phyloP scores from a whole-genome alignment of 30 jellyfish, hydroid and myxozoan genomes.

The Cassiopea xamachana region DNA sequence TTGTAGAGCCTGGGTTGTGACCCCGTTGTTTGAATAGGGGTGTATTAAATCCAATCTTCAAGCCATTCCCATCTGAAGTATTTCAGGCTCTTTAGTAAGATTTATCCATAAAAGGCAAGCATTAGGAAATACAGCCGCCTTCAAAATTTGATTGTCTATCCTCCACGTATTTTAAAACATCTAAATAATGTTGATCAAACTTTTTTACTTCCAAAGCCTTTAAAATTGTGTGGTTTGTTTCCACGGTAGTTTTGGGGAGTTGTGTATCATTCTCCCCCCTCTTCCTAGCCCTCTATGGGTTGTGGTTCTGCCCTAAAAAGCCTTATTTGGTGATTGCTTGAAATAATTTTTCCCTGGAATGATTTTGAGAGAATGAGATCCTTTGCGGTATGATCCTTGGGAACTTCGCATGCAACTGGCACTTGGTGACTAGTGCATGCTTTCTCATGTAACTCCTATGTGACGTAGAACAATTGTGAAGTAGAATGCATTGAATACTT shows the following conservation, averaged over 20 bases:
- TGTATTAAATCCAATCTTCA: neutral
- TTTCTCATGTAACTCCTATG: too few relatives aligned
- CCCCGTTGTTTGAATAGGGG: neutral
- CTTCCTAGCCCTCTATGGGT: neutral
- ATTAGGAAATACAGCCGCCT: conserved; percentile 26
- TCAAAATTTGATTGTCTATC: conserved; percentile 25
- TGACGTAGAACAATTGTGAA: too few relatives aligned
- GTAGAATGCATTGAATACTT: neutral
- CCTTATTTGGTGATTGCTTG: conserved; percentile 4
- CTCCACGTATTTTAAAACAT: conserved; percentile 21
- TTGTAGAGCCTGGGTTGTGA: neutral
- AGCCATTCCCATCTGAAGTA: conserved; percentile 18
- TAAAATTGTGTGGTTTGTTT: neutral
- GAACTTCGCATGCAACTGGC: too few relatives aligned
- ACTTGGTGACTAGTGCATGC: too few relatives aligned
- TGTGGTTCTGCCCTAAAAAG: conserved; percentile 8
- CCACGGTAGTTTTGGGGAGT: conserved; percentile 9
- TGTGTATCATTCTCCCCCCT: conserved; percentile 20
- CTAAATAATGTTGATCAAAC: conserved; percentile 5
- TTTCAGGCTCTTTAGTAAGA: conserved; percentile 1
- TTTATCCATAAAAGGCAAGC: conserved; percentile 17
- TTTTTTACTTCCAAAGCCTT: conserved; percentile 5
- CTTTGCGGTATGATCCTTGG: neutral
- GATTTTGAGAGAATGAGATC: neutral
- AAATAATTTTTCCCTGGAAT: neutral